Percentiles rank a stretch among this genome's conserved stretches.
Conservation (phyloP, 2,113 vertebrate species). For the Toxotes jaculatrix region DNA sequence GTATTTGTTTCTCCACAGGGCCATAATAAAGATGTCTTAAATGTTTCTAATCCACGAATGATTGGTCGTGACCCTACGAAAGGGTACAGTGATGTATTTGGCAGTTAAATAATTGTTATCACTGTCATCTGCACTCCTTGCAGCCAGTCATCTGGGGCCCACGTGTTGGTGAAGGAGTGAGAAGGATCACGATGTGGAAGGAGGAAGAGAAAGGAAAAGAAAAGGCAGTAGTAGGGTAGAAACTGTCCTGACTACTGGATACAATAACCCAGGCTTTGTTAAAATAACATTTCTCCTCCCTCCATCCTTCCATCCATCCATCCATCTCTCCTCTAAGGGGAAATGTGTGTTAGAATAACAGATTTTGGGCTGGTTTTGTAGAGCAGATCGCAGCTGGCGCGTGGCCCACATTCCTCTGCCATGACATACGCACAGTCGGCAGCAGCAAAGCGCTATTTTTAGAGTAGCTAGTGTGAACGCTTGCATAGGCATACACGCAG, state of each 20-base stretch:
- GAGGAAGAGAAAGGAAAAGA: background rate
- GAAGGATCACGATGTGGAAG: slow-evolving; percentile 30
- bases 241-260: slow-evolving; percentile 64
- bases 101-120: slow-evolving; percentile 54
- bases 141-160: slow-evolving; percentile 68
- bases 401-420: slow-evolving; percentile 80
- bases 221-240: slow-evolving; percentile 4
- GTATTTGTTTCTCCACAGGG: slow-evolving; percentile 26
- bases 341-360: slow-evolving; percentile 79
- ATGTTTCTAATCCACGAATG: slow-evolving; percentile 39
- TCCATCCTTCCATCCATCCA: slow-evolving; percentile 20
- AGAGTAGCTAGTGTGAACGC: slow-evolving; percentile 50
- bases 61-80: slow-evolving; percentile 19
- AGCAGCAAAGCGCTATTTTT: slow-evolving; percentile 75
- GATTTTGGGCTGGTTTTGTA: slow-evolving; percentile 76
- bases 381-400: slow-evolving; percentile 77
- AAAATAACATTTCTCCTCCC: slow-evolving; percentile 64
- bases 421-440: slow-evolving; percentile 77
- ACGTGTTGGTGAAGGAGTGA: slow-evolving; percentile 53
- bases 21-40: slow-evolving; percentile 23
- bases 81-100: slow-evolving; percentile 34
- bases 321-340: slow-evolving; percentile 35
- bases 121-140: slow-evolving; percentile 33
- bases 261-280: slow-evolving; percentile 62
- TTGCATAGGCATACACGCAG: slow-evolving; percentile 3